Percentiles rank a stretch among this genome's conserved stretches.
Conservation (phyloP, 2,888 invertebrate species). For the Polia nebulosa region DNA sequence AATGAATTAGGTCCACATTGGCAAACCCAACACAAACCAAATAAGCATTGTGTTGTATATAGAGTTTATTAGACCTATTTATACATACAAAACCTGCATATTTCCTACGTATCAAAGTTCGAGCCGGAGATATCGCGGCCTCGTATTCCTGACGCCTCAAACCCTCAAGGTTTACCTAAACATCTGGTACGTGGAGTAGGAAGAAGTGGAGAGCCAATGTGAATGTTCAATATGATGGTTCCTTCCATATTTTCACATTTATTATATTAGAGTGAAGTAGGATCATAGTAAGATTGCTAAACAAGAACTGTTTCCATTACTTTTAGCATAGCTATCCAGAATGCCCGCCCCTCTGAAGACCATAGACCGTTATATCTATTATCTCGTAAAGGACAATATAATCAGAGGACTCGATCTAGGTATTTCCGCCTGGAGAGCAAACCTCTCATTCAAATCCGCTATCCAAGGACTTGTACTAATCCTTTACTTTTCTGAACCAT, state of each 20-base stretch:
- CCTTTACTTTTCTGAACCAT: neutral
- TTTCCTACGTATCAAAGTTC: constrained; percentile 34
- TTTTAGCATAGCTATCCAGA: no score
- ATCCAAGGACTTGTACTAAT: neutral
- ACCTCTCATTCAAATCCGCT: neutral
- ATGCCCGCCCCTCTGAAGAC: neutral
- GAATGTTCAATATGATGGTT: no score
- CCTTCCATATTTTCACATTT: no score
- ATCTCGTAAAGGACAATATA: neutral
- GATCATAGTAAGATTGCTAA: no score
- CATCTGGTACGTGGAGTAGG: constrained; percentile 7
- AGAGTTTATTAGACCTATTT: neutral
- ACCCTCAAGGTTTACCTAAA: constrained; percentile 35
- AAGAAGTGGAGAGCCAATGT: constrained; percentile 34
- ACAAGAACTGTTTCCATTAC: no score
- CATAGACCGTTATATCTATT: neutral
- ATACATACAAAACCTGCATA: neutral
- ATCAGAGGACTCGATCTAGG: neutral
- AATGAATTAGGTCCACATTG: neutral
- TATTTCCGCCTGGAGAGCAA: neutral
- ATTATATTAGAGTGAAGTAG: no score
- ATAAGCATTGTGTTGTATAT: neutral
- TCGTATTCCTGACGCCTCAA: constrained; percentile 28
- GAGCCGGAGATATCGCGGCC: constrained; percentile 49
- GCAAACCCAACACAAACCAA: neutral